A percentile compares a stretch with the other conserved stretches of the same genome.
Conservation (phyloP, 2,888 invertebrate genomes). For the Epiblema foenella region DNA sequence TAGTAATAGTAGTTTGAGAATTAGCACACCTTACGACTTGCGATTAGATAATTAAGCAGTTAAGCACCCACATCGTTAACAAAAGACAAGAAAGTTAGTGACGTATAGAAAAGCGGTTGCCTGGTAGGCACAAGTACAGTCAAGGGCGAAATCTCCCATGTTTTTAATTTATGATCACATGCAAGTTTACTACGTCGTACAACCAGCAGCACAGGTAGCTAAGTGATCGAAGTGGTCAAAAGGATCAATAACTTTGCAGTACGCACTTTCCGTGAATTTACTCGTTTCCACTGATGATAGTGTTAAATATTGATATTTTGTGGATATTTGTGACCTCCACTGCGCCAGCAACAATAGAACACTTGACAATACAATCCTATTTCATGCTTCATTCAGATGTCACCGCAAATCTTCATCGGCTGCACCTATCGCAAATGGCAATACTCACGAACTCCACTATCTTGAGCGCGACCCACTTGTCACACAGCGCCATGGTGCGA, state of each 20-base stretch:
- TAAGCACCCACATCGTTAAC: constrained; percentile 4
- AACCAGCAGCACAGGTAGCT: background rate
- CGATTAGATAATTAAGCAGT: background rate
- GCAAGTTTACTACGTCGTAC: background rate
- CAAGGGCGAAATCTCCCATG: background rate
- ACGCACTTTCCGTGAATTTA: background rate
- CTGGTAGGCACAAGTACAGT: background rate
- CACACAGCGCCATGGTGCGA: constrained; percentile 75
- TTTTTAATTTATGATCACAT: background rate
- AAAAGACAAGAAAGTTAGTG: constrained; percentile 15
- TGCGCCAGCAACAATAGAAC: background rate
- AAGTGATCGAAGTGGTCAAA: background rate
- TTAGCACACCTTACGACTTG: background rate
- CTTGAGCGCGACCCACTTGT: constrained; percentile 84
- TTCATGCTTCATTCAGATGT: constrained; percentile 7
- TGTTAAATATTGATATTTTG: background rate
- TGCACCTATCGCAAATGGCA: constrained; percentile 42
- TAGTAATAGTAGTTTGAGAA: background rate
- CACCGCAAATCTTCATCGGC: background rate
- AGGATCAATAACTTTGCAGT: background rate
- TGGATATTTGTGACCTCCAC: background rate
- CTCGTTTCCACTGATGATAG: background rate
- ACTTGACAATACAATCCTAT: constrained; percentile 3
- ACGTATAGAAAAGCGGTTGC: background rate
- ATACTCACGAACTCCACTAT: constrained; percentile 82